phyloP scores from a whole-genome alignment of 2,888 invertebrate genomes.

The Drosophila pegasa region DNA sequence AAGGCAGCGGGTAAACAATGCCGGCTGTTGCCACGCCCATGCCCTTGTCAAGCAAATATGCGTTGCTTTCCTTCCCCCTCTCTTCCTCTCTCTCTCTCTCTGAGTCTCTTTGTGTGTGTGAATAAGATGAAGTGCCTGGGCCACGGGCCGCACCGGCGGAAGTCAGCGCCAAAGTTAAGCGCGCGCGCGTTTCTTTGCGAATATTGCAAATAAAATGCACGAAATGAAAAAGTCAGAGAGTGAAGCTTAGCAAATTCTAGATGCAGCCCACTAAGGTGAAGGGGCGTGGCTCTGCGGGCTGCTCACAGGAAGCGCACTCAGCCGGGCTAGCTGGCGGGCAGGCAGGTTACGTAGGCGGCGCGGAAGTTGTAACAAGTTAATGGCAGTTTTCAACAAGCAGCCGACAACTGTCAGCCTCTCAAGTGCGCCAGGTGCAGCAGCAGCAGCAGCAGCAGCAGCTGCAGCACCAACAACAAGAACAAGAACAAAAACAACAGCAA shows the following conservation, averaged over 20 bases:
- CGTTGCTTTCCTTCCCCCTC: constrained; percentile 41
- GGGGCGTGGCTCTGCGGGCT: constrained; percentile 7
- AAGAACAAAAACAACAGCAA: constrained; percentile 21
- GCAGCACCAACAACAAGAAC: not conserved
- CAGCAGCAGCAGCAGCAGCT: constrained; percentile 14
- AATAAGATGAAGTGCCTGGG: constrained; percentile 50
- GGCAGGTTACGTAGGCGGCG: constrained; percentile 36
- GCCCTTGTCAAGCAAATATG: constrained; percentile 72
- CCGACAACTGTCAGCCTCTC: constrained; percentile 63
- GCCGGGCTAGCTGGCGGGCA: constrained; percentile 1
- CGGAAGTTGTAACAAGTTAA: constrained; percentile 81
- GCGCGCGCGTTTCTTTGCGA: constrained; percentile 51
- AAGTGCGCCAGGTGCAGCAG: constrained; percentile 44
- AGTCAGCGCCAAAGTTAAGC: constrained; percentile 66
- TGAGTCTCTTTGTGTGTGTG: constrained; percentile 30
- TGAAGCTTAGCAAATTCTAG: constrained; percentile 45
- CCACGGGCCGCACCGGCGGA: constrained; percentile 37
- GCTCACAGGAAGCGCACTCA: constrained; percentile 55
- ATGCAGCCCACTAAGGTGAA: constrained; percentile 13
- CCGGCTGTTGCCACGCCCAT: constrained; percentile 54
- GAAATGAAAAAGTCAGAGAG: constrained; percentile 47
- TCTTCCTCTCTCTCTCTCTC: constrained; percentile 5
- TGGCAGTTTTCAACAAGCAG: constrained; percentile 74
- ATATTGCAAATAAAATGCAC: constrained; percentile 64
- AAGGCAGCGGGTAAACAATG: constrained; percentile 72